Percentiles rank a stretch among this genome's conserved stretches.
These are phyloP conservation scores for Criorhina ranunculi DNA, from an alignment of 2,888 invertebrate species.

Conservation along the genomic window DNA sequence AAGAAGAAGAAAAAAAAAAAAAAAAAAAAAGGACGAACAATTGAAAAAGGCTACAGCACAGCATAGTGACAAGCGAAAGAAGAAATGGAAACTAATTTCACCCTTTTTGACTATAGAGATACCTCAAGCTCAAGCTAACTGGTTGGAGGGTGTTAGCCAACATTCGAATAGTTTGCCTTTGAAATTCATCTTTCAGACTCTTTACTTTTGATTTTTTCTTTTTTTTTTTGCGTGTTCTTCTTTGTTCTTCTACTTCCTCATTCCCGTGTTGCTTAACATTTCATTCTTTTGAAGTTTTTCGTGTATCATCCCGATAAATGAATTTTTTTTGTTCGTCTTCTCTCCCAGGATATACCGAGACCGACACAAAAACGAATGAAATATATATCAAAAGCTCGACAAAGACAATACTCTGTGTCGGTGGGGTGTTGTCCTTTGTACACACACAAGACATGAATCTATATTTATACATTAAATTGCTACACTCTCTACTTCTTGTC, in stretches of 20 bases:
- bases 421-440: constrained; percentile 48
- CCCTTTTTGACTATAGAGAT: constrained; percentile 54
- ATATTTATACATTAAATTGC: constrained; percentile 24
- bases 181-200: constrained; percentile 34
- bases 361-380: constrained; percentile 9
- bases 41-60: constrained; percentile 5
- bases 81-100: constrained; percentile 70
- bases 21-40: not conserved
- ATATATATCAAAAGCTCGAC: constrained; percentile 16
- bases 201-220: not conserved
- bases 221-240: not conserved
- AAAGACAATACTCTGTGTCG: constrained; percentile 42
- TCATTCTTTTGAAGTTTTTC: constrained; percentile 64
- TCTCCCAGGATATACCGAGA: constrained; percentile 8
- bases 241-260: not conserved
- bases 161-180: constrained; percentile 61
- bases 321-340: constrained; percentile 21
- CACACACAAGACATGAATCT: constrained; percentile 31
- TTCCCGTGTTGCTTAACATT: constrained; percentile 45
- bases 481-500: not conserved
- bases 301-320: constrained; percentile 58
- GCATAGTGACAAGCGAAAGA: constrained; percentile 48
- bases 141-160: constrained; percentile 39
- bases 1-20: not conserved
- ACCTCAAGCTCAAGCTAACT: constrained; percentile 42